These are phyloP conservation scores for Ashinkailepas kermadecensis DNA, from an alignment of 2,888 invertebrate genomes.

Conservation along the genomic window DNA sequence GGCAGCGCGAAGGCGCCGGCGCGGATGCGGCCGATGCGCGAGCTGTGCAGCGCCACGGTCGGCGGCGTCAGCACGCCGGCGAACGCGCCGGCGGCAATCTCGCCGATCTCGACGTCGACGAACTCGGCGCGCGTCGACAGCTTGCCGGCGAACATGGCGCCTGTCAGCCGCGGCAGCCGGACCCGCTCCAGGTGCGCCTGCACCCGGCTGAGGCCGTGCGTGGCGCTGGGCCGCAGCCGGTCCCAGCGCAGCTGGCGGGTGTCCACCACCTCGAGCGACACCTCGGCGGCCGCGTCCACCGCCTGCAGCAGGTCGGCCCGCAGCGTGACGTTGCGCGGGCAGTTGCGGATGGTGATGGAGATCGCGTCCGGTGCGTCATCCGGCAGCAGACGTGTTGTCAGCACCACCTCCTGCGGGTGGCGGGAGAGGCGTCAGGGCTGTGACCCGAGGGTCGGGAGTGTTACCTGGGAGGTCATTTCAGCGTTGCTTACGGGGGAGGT, in stretches of 20 bases:
- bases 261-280: not conserved
- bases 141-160: not conserved
- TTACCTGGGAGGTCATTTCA: too few species aligned
- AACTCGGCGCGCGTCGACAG: not conserved
- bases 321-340: not conserved
- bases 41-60: not conserved
- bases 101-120: not conserved
- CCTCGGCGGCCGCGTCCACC: not conserved
- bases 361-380: not conserved
- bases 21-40: not conserved
- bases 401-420: not conserved
- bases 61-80: not conserved
- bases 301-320: not conserved
- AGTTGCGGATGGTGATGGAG: not conserved
- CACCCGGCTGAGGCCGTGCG: not conserved
- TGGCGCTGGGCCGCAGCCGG: not conserved
- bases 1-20: not conserved
- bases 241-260: not conserved
- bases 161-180: not conserved
- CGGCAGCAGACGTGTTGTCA: slow-evolving; percentile 2
- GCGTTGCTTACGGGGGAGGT: too few species aligned
- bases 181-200: not conserved
- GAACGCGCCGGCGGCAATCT: not conserved
- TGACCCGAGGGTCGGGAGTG: too few species aligned
- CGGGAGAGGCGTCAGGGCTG: not conserved